These are phyloP conservation scores for Coelopa pilipes DNA, from an alignment of 2,888 invertebrate species.

Conservation along the genomic window DNA sequence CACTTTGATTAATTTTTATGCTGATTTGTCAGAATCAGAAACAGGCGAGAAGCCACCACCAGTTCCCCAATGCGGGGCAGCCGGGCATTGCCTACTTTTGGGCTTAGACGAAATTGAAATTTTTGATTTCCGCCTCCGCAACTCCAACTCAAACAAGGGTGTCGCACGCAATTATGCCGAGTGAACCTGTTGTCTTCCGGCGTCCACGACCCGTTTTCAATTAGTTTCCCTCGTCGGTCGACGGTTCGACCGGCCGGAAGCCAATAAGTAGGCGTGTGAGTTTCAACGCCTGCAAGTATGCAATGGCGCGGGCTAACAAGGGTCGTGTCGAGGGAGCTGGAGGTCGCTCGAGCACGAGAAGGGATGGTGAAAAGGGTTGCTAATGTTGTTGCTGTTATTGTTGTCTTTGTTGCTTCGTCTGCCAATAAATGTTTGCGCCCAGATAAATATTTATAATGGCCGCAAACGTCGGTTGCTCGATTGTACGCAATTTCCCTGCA, in stretches of 20 bases:
- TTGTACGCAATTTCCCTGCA: constrained; percentile 20
- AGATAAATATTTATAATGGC: constrained; percentile 24
- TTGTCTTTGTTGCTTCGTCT: background rate
- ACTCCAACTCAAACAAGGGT: constrained; percentile 20
- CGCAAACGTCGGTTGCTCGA: constrained; percentile 11
- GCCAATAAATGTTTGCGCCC: constrained; percentile 22
- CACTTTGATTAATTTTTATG: constrained; percentile 45
- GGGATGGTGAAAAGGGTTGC: constrained; percentile 23
- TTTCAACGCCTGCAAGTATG: constrained; percentile 50
- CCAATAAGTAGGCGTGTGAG: constrained; percentile 55
- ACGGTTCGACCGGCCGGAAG: background rate
- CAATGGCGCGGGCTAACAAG: constrained; percentile 33
- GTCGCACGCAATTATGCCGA: background rate
- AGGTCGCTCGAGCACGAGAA: background rate
- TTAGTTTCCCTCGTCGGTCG: constrained; percentile 46
- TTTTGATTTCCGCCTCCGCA: constrained; percentile 30
- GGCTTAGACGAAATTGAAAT: constrained; percentile 44
- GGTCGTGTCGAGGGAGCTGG: background rate
- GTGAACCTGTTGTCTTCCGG: constrained; percentile 37
- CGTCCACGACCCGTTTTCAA: constrained; percentile 50
- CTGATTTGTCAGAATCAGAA: constrained; percentile 48
- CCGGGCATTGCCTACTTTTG: constrained; percentile 47
- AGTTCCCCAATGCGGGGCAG: constrained; percentile 25
- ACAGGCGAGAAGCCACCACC: constrained; percentile 37
- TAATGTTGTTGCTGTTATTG: background rate